Conservation (phyloP, 2,113 vertebrate genomes). For the Nanger granti region DNA sequence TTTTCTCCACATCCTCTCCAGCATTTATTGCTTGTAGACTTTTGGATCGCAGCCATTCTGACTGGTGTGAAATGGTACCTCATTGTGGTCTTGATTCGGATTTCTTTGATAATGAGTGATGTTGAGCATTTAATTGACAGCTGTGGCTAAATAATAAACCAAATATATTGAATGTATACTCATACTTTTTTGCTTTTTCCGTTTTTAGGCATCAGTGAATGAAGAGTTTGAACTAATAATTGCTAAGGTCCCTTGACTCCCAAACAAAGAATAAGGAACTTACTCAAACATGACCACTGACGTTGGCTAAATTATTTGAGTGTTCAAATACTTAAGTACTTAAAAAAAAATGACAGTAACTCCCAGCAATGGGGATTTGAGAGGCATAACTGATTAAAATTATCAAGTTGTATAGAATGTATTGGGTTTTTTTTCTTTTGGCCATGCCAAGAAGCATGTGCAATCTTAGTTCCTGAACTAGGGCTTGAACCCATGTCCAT, state of each 20-base stretch:
- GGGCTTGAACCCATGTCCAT: background rate
- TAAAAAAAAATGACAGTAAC: background rate
- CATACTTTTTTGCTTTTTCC: background rate
- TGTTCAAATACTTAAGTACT: background rate
- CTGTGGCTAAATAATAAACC: slow-evolving; percentile 1
- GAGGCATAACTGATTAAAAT: background rate
- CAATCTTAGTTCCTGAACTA: background rate
- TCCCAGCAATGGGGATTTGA: background rate
- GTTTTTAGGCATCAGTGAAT: slow-evolving; percentile 8
- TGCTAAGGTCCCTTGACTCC: background rate
- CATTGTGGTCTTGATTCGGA: no score
- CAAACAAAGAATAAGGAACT: slow-evolving; percentile 1
- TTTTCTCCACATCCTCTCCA: no score
- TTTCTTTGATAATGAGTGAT: no score
- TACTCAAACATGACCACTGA: background rate
- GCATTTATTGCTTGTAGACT: no score
- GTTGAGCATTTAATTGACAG: background rate
- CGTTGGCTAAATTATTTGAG: background rate
- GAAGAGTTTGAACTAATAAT: slow-evolving; percentile 29
- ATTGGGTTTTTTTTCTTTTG: background rate
- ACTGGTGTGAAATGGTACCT: no score
- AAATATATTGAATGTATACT: slow-evolving; percentile 10
- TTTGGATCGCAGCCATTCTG: no score
- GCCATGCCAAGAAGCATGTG: background rate
- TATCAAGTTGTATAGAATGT: background rate